Base-by-base conservation (phyloP, 2,888 invertebrate genomes). In the Ectemnius cavifrons region DNA sequence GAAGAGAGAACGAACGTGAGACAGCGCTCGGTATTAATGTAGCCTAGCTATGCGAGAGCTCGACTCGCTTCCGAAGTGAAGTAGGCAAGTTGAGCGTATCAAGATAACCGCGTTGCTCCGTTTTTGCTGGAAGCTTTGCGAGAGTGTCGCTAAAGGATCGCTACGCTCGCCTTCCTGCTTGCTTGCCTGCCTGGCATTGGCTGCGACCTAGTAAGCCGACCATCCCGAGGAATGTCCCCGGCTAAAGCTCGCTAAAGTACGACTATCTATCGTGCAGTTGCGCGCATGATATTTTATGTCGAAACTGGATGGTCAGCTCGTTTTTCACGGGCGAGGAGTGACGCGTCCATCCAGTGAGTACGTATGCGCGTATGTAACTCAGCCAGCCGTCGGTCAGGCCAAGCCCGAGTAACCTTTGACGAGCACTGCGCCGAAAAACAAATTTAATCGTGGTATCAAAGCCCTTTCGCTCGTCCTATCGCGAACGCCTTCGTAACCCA, bases 381-480 rank as follows among this genome's bases (percentile, higher is more conserved):
- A 52, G n/a, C 52, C 0, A 16, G 52, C 52, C 52, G 4, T 16
- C 37, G 37, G 0, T 2, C 37, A 4, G 1, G 52, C 16, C 20
- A 37, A 14, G 11, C 14, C 23, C 52, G 8, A 14, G 14, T 28
- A 47, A 61, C 64, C 72, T 76, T 76, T 77, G 77, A 72, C 69
- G 57, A 37, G 27, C n/a, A 47, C 37, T 47, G 58, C n/a, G 68
- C 66, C 47, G 63, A 62, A 77, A 76, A 76, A 76, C 72, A 76
- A 72, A 77, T 76, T 77, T 76, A 76, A 77, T 76, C 76, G 67
- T 58, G 6, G 16, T 60, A 18, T 67, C 72, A 67, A 67, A 77
- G 67, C 46, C 16, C 18, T 28, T 66, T 63, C 58, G 28, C 49
- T 63, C 13, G 46, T 16, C 16, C 16, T 16, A 14, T 52, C 14